Evolutionary conservation across 2,113 vertebrate species (phyloP), one percentile per base, ranked within the genome.

Genomic region (Thomomys bottae): DNA sequence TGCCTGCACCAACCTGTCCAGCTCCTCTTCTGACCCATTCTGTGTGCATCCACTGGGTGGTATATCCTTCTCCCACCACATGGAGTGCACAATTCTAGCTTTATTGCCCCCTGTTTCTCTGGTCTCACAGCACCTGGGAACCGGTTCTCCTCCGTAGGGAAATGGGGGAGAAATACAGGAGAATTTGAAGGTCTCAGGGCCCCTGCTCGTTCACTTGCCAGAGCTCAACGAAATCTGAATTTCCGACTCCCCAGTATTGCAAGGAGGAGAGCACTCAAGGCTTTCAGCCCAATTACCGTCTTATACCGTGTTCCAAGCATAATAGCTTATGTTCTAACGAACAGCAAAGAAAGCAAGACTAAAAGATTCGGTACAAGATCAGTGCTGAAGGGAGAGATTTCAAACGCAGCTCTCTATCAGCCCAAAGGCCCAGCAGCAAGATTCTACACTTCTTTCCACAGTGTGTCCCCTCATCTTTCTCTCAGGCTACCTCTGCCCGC

Each of bases 201-300:
- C 15, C 42, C 10, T 87, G 87, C 84, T 28, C 80, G 73, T 92
- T 72, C 20, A 9, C 6, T 36, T 15, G 34, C 36, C 42, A 66
- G 20, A 32, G 88, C 45, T 90, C 66, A 85, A 42, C 23, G 30
- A 77, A 34, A 36, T 59, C n/a, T 86, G 66, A 45, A 64, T 34
- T 3, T 66, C 26, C 1, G 34, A 3, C 17, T 70, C 5, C 12
- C 24, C 30, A 26, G 8, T 75, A 14, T 20, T 24, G 1, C 20
- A 49, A 49, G 5, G 72, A 77, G 4, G 73, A 42, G 14, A 10
- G 7, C 79, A 4, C 1, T 24, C 36, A 12, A 57, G 8, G 18
- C 4, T 12, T 82, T 61, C 38, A 76, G 32, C 9, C 0, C 38
- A 9, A 30, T 66, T 17, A 40, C 3, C 32, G 40, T 3, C 17